Evolutionary conservation across 1,140 invertebrate species (phyloP).

Genomic region (Oedothorax gibbosus): DNA sequence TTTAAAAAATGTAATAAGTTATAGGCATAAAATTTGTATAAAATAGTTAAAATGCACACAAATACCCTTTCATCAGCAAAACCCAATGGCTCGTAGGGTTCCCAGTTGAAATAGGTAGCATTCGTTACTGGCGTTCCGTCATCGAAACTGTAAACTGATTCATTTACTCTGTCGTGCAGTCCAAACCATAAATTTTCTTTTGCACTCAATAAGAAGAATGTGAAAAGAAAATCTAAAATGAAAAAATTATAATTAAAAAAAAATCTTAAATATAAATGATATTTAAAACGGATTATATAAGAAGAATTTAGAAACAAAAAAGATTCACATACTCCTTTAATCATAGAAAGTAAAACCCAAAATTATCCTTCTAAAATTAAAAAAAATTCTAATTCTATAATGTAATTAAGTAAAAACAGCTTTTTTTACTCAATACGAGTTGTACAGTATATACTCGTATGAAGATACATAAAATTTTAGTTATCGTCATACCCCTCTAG

Average conservation of each 20-base stretch:
- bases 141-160: background rate
- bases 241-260: background rate
- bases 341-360: no score
- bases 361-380: no score
- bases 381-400: no score
- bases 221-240: background rate
- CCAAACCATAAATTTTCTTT: constrained; percentile 20
- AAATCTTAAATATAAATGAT: no score
- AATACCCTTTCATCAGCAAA: background rate
- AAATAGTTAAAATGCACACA: background rate
- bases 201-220: background rate
- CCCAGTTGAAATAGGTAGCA: constrained; percentile 5
- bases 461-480: no score
- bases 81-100: background rate
- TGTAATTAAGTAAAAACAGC: no score
- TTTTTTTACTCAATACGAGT: no score
- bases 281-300: no score
- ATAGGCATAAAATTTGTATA: background rate
- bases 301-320: no score
- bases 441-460: no score
- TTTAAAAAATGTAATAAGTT: background rate
- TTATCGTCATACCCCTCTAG: no score
- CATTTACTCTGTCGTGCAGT: constrained; percentile 1
- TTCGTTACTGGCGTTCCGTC: background rate
- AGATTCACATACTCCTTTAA: no score